Base-by-base conservation (phyloP, 2,797 vertebrate genomes). In the Mastacembelus armatus region DNA sequence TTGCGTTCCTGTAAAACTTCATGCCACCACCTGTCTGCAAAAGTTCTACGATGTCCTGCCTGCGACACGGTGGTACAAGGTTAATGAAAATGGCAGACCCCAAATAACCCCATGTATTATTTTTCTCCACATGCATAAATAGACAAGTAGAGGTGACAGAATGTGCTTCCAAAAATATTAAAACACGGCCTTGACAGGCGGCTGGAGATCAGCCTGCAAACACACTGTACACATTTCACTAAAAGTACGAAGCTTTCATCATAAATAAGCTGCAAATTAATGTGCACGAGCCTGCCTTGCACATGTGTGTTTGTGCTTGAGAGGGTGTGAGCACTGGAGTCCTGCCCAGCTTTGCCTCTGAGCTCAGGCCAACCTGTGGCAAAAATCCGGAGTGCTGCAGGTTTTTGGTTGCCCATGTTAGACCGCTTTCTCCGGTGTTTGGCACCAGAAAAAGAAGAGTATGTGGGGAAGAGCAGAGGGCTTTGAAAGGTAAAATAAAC, bases 401-500 rank as follows among this genome's bases (percentile, higher is more conserved):
- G 74, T 84, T 83, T 85, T 70, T 69, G 80, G 78, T 87, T 39
- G 76, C 68, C 74, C 8, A 26, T 52, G 74, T 82, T 24, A 63
- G 79, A 89, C 89, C 77, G 58, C 86, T 62, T 81, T 85, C 79
- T 78, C 84, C 60, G 58, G 56, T 54, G 70, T 39, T 70, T 88
- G 84, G 78, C 84, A 76, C 4, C 10, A 40, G 44, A 44, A 49
- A 47, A 64, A 61, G 66, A 63, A 12, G 79, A 78, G 74, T 24
- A 66, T 67, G 77, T 66, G 80, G n/a, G 66, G 66, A 73, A 51
- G 82, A 74, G 78, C 72, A 35, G 77, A 74, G 64, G 71, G 73
- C 61, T 82, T 60, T 67, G 47, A 78, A 81, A 84, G 70, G 83
- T 77, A 85, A 91, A 89, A 87, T 84, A 90, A 91, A 89, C 78